Evolutionary conservation across 2,113 vertebrate species (phyloP), one percentile per base, ranked within the genome.

Genomic region (Clarias magur): DNA sequence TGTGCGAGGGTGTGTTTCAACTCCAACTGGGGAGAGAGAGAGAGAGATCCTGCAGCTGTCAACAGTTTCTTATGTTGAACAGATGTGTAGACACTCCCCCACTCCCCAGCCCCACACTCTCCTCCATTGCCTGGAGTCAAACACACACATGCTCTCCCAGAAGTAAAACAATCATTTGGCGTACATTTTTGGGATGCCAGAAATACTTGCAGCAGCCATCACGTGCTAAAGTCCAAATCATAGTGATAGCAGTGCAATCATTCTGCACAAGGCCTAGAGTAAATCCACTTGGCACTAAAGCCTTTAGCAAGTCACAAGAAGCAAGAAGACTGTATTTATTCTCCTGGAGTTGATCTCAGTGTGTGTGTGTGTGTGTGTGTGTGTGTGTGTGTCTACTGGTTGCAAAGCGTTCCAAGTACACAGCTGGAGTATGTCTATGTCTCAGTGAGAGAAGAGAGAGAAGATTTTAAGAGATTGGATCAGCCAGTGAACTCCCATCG

Each of bases 31-130:
- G 88, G 83, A 62, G 87, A 63, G 83, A 82, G 87, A 60, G 42
- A 63, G 81, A 70, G 88, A 59, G 90, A 79, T 82, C 25, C 60
- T 56, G 79, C 91, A 89, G 93, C 93, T 95, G 94, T 96, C 95
- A 95, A 94, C 94, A 95, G 94, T 91, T 93, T 94, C 93, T 95
- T 95, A 95, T 95, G 93, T 90, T 94, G 93, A 95, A 94, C 95
- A 95, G 95, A 96, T 96, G 95, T 95, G 92, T 92, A 92, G 93
- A 92, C 93, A 95, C 94, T 95, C 94, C 94, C 86, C 70, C 65
- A 19, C 9, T 59, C 94, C 85, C 80, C 93, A 94, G 93, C 94
- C 94, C 94, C 85, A 34, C 73, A 7, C 57, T 92, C 92, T 92
- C 86, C 92, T 92, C 90, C 83, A 88, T 91, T 83, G 92, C 94